A percentile compares a stretch with the other conserved stretches of the same genome.
phyloP scores from a whole-genome alignment of 2,113 vertebrate species.

The Condylura cristata region DNA sequence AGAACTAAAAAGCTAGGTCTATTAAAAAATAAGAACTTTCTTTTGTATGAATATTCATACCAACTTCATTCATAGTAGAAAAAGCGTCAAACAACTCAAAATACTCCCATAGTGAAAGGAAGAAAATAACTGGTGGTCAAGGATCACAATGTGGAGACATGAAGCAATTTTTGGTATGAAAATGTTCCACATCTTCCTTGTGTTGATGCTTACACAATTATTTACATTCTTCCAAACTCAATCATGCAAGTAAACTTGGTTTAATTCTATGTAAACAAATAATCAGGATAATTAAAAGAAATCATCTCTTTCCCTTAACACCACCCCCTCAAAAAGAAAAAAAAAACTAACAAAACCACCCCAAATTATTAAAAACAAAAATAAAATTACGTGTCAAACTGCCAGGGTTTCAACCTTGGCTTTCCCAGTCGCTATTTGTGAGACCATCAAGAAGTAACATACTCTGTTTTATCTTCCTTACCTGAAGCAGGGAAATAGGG shows the following conservation, averaged over 20 bases:
- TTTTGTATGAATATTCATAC: background rate
- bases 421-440: background rate
- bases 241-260: background rate
- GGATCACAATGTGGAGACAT: background rate
- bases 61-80: background rate
- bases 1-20: background rate
- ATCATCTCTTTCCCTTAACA: too few relatives aligned
- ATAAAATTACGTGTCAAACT: background rate
- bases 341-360: background rate
- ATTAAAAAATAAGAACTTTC: background rate
- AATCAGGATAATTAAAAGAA: background rate
- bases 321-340: background rate
- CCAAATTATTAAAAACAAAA: background rate
- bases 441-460: background rate
- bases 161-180: background rate
- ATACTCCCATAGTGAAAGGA: background rate
- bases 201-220: background rate
- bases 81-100: background rate
- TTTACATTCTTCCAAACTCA: conserved; percentile 7
- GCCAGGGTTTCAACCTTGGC: background rate
- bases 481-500: background rate
- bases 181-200: background rate
- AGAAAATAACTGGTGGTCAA: background rate
- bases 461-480: background rate
- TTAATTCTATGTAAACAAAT: background rate